These are phyloP conservation scores for Holothuria scabra DNA, from an alignment of 53 echinoderm and acorn worm genomes.

Conservation along the genomic window DNA sequence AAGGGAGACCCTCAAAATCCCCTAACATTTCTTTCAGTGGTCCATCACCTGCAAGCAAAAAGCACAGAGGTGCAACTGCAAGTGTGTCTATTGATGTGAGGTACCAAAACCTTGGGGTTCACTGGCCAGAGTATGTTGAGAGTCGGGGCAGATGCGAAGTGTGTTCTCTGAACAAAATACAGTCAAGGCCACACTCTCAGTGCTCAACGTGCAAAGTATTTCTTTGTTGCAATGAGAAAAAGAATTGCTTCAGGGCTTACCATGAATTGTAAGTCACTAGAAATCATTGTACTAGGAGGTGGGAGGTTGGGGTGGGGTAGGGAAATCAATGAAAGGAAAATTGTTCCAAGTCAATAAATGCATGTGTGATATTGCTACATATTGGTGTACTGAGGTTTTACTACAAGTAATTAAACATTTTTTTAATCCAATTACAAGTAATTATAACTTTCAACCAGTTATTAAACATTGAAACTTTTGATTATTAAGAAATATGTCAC, in stretches of 20 bases:
- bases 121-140: slow-evolving; percentile 24
- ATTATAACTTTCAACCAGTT: too few relatives aligned
- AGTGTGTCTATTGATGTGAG: slow-evolving; percentile 3
- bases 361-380: too few relatives aligned
- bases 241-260: too few relatives aligned
- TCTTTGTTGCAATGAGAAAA: background rate
- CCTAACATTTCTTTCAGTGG: background rate
- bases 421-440: background rate
- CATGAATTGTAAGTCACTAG: too few relatives aligned
- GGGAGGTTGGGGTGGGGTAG: too few relatives aligned
- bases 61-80: slow-evolving; percentile 6
- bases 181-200: slow-evolving; percentile 27
- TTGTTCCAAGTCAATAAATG: too few relatives aligned
- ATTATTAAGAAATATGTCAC: too few relatives aligned
- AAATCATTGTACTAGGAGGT: too few relatives aligned
- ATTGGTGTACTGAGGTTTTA: background rate
- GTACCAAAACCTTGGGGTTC: background rate
- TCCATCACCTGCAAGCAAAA: slow-evolving; percentile 2
- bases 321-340: too few relatives aligned
- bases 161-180: background rate
- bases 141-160: slow-evolving; percentile 24
- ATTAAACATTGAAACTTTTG: too few relatives aligned
- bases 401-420: background rate
- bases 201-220: background rate
- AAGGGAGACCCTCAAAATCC: slow-evolving; percentile 28